phyloP scores from a whole-genome alignment of 2,888 invertebrate genomes.

The Rutpela maculata region DNA sequence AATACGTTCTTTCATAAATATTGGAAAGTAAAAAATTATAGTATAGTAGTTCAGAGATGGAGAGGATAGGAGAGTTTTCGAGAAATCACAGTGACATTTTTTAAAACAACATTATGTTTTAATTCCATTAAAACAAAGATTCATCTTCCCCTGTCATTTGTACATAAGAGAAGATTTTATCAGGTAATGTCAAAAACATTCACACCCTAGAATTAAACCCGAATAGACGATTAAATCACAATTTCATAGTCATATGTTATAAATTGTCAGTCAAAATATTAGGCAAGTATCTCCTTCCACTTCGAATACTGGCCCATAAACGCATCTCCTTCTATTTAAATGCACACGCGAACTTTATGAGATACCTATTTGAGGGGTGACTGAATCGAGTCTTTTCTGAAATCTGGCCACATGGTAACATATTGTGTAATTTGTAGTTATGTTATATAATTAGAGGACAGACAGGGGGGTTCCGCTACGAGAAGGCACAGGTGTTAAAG shows the following conservation, averaged over 20 bases:
- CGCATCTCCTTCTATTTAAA: constrained; percentile 15
- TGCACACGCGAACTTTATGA: constrained; percentile 25
- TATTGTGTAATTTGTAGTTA: constrained; percentile 68
- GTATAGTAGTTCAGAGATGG: too few species aligned
- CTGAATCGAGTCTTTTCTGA: constrained; percentile 39
- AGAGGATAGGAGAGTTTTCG: too few species aligned
- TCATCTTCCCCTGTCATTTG: neutral
- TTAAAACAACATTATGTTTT: too few species aligned
- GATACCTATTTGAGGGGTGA: constrained; percentile 45
- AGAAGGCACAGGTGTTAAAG: constrained; percentile 63
- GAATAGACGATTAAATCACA: constrained; percentile 57
- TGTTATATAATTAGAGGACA: constrained; percentile 57
- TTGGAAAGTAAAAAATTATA: too few species aligned
- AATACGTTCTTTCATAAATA: too few species aligned
- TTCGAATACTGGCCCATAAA: neutral
- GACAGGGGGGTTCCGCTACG: constrained; percentile 50
- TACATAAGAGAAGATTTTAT: constrained; percentile 24
- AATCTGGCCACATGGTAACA: constrained; percentile 61
- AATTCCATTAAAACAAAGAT: neutral
- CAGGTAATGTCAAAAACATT: constrained; percentile 53
- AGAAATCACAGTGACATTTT: too few species aligned
- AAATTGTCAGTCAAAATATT: constrained; percentile 51
- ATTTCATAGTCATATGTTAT: constrained; percentile 61
- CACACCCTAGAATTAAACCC: constrained; percentile 60
- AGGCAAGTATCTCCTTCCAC: constrained; percentile 18